These are phyloP conservation scores for Poeciliopsis paucimaculata DNA, from an alignment of 2,797 vertebrate species.

Conservation along the genomic window DNA sequence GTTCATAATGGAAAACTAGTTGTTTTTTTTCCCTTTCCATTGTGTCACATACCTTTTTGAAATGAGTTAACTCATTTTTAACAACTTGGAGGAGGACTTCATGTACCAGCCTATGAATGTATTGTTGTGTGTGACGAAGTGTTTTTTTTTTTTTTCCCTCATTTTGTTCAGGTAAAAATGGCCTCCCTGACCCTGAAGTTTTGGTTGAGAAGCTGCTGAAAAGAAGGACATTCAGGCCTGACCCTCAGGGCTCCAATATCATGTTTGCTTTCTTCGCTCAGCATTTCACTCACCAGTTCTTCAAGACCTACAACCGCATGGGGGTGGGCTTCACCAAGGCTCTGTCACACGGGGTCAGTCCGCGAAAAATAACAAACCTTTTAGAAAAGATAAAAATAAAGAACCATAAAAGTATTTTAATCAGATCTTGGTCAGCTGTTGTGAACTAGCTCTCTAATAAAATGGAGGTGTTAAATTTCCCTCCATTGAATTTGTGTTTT, in stretches of 20 bases:
- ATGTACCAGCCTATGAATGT: neutral
- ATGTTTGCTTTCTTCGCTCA: conserved; percentile 99
- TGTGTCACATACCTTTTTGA: neutral
- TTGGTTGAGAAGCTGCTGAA: conserved; percentile 86
- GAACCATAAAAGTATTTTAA: neutral
- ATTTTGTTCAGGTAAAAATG: conserved; percentile 80
- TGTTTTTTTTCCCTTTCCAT: neutral
- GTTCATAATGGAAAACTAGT: neutral
- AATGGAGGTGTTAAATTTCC: neutral
- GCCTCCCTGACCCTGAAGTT: conserved; percentile 85
- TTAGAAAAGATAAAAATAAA: neutral
- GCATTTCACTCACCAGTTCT: conserved; percentile 99
- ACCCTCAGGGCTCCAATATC: conserved; percentile 90
- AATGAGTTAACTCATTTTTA: neutral
- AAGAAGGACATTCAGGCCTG: conserved; percentile 87
- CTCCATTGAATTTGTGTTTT: neutral
- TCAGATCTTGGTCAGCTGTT: neutral
- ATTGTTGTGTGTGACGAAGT: conserved; percentile 3
- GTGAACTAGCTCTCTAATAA: neutral
- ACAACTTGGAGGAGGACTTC: neutral
- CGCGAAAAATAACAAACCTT: neutral
- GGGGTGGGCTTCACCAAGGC: conserved; percentile 93
- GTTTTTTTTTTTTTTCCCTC: conserved; percentile 7
- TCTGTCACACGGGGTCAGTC: conserved; percentile 90
- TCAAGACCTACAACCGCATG: conserved; percentile 93